phyloP scores from a whole-genome alignment of 2,113 vertebrate species.

The Clarias macrocephalus region DNA sequence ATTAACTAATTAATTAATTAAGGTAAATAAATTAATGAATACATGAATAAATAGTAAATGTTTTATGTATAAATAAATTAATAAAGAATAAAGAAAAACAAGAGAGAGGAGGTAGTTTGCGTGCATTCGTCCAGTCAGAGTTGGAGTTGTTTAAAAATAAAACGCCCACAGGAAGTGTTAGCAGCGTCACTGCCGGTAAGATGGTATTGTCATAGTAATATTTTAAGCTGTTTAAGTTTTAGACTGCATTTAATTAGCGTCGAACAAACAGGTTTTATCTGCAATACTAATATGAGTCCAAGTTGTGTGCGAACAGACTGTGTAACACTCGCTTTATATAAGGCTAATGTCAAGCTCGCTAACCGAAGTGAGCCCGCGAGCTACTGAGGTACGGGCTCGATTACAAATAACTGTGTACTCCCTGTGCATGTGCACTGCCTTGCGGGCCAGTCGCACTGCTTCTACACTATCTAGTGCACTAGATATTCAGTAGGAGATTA shows the following conservation, averaged over 20 bases:
- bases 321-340: not conserved
- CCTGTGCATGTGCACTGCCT: not conserved
- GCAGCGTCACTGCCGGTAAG: not conserved
- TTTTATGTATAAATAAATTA: too few species aligned
- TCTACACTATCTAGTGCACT: not conserved
- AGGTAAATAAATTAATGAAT: too few species aligned
- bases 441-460: not conserved
- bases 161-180: not conserved
- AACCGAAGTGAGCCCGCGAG: not conserved
- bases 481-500: not conserved
- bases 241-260: not conserved
- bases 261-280: not conserved
- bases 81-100: too few species aligned
- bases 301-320: not conserved
- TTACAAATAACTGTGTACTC: not conserved
- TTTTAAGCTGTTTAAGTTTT: not conserved
- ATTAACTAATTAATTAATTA: too few species aligned
- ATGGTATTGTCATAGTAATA: not conserved
- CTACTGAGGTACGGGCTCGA: not conserved
- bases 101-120: too few species aligned
- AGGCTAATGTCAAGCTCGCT: not conserved
- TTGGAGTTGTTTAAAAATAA: not conserved
- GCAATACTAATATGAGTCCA: not conserved
- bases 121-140: not conserved
- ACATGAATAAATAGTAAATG: too few species aligned